These are phyloP conservation scores for Myoxocephalus aenaeus DNA, from an alignment of 2,797 vertebrate species.

Conservation along the genomic window DNA sequence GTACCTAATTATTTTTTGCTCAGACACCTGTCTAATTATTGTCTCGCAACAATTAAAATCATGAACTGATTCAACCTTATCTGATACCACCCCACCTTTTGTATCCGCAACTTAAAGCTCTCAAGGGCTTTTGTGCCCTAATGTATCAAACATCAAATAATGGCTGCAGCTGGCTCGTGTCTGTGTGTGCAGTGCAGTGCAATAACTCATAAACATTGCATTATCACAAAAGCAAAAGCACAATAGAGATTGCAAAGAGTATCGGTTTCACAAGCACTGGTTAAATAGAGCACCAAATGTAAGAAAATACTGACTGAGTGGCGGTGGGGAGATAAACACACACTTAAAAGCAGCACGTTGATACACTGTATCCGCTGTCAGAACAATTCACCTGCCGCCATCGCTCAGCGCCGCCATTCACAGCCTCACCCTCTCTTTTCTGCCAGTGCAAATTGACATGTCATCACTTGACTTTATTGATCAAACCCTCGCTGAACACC, in stretches of 20 bases:
- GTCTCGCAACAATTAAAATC: constrained; percentile 70
- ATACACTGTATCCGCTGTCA: constrained; percentile 83
- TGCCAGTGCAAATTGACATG: constrained; percentile 78
- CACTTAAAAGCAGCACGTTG: constrained; percentile 79
- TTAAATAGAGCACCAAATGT: constrained; percentile 72
- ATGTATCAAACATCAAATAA: constrained; percentile 78
- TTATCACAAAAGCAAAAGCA: constrained; percentile 73
- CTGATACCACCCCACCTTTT: constrained; percentile 64
- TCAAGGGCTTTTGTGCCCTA: constrained; percentile 75
- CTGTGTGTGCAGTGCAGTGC: constrained; percentile 75
- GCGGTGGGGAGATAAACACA: constrained; percentile 55
- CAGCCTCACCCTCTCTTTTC: constrained; percentile 68
- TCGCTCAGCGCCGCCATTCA: constrained; percentile 90
- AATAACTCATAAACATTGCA: constrained; percentile 76
- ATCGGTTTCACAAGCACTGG: constrained; percentile 73
- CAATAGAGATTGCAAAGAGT: constrained; percentile 70
- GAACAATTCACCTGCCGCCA: constrained; percentile 91
- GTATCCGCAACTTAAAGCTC: constrained; percentile 63
- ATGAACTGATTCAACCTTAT: constrained; percentile 64
- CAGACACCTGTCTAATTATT: constrained; percentile 77
- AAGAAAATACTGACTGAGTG: constrained; percentile 65
- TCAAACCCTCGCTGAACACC: constrained; percentile 77
- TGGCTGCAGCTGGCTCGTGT: constrained; percentile 81
- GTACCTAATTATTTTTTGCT: constrained; percentile 48
- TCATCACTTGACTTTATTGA: constrained; percentile 84